Evolutionary conservation across 2,113 vertebrate genomes (phyloP).

Genomic region (Phrynocephalus versicolor): DNA sequence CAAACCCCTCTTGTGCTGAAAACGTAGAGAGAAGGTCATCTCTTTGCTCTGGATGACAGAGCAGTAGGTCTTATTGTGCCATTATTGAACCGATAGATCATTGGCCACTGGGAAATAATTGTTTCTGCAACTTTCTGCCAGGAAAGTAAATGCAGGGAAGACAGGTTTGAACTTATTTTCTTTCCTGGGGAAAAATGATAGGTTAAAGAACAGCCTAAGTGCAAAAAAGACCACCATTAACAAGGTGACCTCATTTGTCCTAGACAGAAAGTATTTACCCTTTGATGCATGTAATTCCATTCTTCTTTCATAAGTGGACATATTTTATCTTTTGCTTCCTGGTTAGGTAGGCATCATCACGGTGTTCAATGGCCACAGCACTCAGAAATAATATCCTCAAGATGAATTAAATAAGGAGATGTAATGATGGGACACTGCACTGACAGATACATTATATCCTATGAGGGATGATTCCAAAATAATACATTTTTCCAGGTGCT

Average conservation of each 20-base stretch:
- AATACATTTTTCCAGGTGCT: not conserved
- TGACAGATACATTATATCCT: conserved; percentile 27
- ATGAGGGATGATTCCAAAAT: conserved; percentile 12
- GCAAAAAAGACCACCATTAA: conserved; percentile 30
- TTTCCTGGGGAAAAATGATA: conserved; percentile 36
- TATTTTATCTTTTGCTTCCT: conserved; percentile 40
- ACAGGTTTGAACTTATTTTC: conserved; percentile 31
- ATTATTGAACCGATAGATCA: conserved; percentile 19
- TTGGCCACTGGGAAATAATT: conserved; percentile 25
- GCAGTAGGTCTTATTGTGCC: not conserved
- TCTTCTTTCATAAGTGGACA: conserved; percentile 21
- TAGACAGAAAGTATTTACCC: conserved; percentile 38
- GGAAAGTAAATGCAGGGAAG: conserved; percentile 17
- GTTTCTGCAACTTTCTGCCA: conserved; percentile 17
- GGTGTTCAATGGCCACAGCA: conserved; percentile 17
- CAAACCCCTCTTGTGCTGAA: not conserved
- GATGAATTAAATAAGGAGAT: not conserved
- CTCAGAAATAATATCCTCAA: conserved; percentile 24
- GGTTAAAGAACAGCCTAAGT: conserved; percentile 25
- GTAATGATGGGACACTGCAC: conserved; percentile 14
- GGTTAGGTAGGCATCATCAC: conserved; percentile 28
- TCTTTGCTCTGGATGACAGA: conserved; percentile 3
- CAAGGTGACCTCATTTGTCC: conserved; percentile 54
- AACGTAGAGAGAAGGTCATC: conserved; percentile 10
- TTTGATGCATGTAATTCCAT: conserved; percentile 58